A percentile compares a stretch with the other conserved stretches of the same genome.
These are phyloP conservation scores for Standfussiana lucernea DNA, from an alignment of 2,888 invertebrate species.

Conservation along the genomic window DNA sequence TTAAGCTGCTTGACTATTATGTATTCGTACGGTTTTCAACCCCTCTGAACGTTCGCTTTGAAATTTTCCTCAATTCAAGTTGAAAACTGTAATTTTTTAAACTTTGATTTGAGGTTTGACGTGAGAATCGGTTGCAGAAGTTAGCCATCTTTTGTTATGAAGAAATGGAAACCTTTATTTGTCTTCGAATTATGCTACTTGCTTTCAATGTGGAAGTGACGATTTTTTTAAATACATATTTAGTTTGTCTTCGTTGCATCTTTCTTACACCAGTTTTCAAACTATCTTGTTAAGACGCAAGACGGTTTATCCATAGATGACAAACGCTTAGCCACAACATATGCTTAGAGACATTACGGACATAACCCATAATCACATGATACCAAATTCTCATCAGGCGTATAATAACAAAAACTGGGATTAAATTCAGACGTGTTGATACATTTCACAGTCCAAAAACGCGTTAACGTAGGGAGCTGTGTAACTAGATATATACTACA, in stretches of 20 bases:
- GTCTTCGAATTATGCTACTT: neutral
- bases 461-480: constrained; percentile 13
- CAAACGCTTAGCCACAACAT: neutral
- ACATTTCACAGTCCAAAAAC: constrained; percentile 28
- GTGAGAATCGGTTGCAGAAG: neutral
- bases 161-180: neutral
- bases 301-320: too few species aligned
- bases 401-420: constrained; percentile 10
- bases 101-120: neutral
- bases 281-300: neutral
- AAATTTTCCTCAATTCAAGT: constrained; percentile 13
- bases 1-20: neutral
- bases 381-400: constrained; percentile 1
- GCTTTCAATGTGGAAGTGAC: neutral
- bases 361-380: neutral
- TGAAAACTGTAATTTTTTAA: neutral
- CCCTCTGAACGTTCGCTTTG: neutral
- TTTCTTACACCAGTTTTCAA: neutral
- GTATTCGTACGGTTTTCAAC: constrained; percentile 9
- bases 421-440: constrained; percentile 22
- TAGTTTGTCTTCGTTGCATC: neutral
- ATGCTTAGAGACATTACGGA: neutral
- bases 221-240: neutral
- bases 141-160: neutral
- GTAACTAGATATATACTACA: constrained; percentile 15